Evolutionary conservation across 2,888 invertebrate species (phyloP).

Genomic region (Villa cingulata): DNA sequence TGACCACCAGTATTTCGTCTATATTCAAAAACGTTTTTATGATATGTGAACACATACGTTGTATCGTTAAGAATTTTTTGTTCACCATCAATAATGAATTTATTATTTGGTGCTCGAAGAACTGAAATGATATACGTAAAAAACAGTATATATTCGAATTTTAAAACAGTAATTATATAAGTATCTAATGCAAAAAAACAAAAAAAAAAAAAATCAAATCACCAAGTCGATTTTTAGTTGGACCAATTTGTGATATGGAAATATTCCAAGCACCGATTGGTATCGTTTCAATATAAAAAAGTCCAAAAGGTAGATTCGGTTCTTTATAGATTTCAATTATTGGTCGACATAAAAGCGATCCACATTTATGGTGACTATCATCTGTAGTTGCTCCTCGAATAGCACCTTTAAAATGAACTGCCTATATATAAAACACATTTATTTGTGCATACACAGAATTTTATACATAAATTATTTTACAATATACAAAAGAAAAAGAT

Average conservation of each 20-base stretch:
- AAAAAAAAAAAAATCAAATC: conserved; percentile 19
- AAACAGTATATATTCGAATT: too few species aligned
- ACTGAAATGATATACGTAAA: conserved; percentile 44
- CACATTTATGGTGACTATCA: conserved; percentile 32
- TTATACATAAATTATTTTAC: too few species aligned
- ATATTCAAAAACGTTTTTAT: conserved; percentile 67
- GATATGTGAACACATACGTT: conserved; percentile 46
- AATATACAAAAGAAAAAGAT: too few species aligned
- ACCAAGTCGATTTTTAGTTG: conserved; percentile 75
- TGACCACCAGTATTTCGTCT: conserved; percentile 38
- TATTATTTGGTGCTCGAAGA: conserved; percentile 57
- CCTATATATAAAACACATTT: conserved; percentile 15
- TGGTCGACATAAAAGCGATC: conserved; percentile 46
- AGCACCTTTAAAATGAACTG: conserved; percentile 26
- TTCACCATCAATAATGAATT: conserved; percentile 70
- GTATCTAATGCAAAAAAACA: too few species aligned
- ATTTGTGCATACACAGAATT: neutral
- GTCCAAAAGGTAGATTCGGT: conserved; percentile 62
- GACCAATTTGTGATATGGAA: conserved; percentile 63
- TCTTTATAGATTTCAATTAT: conserved; percentile 71
- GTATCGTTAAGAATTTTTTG: conserved; percentile 59
- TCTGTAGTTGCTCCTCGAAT: conserved; percentile 29
- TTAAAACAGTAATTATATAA: too few species aligned
- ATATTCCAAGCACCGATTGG: conserved; percentile 76
- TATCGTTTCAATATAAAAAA: conserved; percentile 67